Evolutionary conservation across 2,888 invertebrate genomes (phyloP), one percentile per base, ranked within the genome.

Genomic region (Lasioglossum zephyrum): DNA sequence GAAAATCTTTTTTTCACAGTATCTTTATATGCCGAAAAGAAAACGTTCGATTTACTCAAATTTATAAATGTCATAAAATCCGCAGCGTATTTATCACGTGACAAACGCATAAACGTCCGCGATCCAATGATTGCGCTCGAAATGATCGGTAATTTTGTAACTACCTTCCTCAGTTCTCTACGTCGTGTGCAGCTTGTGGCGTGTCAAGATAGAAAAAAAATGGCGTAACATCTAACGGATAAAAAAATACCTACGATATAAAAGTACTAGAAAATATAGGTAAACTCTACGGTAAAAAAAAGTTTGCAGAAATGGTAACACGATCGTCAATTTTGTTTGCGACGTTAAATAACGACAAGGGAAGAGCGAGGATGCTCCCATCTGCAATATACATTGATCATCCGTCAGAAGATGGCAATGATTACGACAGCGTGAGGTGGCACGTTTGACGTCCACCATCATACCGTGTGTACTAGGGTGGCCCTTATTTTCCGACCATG

Each of bases 281-380:
- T 47, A 76, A 47, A 70, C 44, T 57, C 44, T 72, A 26, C 3
- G 44, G 66, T 77, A 73, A 16, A 63, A 79, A 75, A 79, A 75
- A 78, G 44, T 85, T 85, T 75, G 41, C 49, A 13, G 57, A 31
- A 80, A 41, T 81, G 86, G 73, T 82, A 86, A 86, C 87, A 78
- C 80, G 77, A 77, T 80, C 72, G 47, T 80, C 53, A 66, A 77
- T 86, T 79, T 73, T 53, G 53, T n/a, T 44, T 18, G 16, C 57
- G 66, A 66, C 57, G 49, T 63, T 47, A 22, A 31, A 31, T n/a
- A 47, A 39, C 41, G 41, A 63, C 26, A 36, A 63, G 26, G 47
- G 16, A 47, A 63, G 13, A 49, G 73, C 26, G 70, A 69, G 26
- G 1, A 22, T 26, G 69, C 77, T 39, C 57, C 73, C n/a, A 39